Conservation (phyloP, 1,140 invertebrate genomes). For the Papilio glaucus region DNA sequence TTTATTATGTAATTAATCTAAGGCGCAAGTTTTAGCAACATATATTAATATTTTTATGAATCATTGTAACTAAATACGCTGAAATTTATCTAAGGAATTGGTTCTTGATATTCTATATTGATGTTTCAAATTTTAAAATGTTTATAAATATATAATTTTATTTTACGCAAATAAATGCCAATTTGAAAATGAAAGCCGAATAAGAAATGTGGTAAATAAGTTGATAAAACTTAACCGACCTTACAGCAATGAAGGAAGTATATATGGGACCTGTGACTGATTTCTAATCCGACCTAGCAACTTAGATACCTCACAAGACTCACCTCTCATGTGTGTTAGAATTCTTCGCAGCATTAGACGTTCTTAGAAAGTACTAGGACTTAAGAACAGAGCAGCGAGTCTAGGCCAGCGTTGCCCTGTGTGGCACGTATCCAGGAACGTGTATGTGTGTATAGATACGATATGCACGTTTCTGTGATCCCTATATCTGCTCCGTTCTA, state of each 20-base stretch:
- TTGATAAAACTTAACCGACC: constrained; percentile 2
- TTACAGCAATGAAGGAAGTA: constrained; percentile 6
- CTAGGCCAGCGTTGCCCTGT: constrained; percentile 62
- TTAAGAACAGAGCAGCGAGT: constrained; percentile 62
- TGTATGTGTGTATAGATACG: constrained; percentile 59
- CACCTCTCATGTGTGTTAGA: constrained; percentile 49
- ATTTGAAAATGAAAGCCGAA: neutral
- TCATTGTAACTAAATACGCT: too few species aligned
- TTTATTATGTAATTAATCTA: too few species aligned
- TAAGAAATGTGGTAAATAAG: neutral
- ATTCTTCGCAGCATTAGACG: constrained; percentile 75
- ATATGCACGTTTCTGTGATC: constrained; percentile 66
- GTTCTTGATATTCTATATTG: too few species aligned
- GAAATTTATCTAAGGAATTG: too few species aligned
- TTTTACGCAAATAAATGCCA: neutral
- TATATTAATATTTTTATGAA: too few species aligned
- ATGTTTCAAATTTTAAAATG: too few species aligned
- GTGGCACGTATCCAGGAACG: constrained; percentile 64
- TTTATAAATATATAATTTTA: too few species aligned
- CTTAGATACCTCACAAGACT: constrained; percentile 21
- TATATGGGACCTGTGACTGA: constrained; percentile 20
- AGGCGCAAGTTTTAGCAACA: too few species aligned
- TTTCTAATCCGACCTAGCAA: constrained; percentile 37
- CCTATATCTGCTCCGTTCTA: constrained; percentile 58
- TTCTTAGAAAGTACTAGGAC: constrained; percentile 79